phyloP scores from a whole-genome alignment of 2,113 vertebrate species.

The Epinephelus lanceolatus region DNA sequence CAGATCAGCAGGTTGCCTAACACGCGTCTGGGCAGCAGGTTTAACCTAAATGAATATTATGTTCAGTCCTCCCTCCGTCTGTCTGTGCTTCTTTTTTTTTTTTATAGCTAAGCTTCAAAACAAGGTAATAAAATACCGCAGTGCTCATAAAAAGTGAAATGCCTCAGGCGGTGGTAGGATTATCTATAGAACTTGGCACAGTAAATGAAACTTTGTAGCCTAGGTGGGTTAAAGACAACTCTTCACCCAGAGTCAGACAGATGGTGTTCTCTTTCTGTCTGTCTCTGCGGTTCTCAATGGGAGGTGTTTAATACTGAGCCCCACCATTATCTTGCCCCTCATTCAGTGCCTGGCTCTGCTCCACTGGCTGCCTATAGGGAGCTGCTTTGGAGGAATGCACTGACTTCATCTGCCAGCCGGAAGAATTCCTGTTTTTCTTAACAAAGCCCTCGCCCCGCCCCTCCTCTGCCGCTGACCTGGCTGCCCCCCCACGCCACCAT shows the following conservation, averaged over 20 bases:
- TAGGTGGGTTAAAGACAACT: conserved; percentile 66
- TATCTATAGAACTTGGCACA: conserved; percentile 64
- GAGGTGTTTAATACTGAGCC: conserved; percentile 63
- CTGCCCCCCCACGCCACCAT: conserved; percentile 43
- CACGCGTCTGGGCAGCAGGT: conserved; percentile 34
- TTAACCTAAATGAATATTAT: conserved; percentile 61
- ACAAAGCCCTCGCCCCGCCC: conserved; percentile 54
- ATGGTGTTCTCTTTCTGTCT: conserved; percentile 70
- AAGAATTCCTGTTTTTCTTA: conserved; percentile 72
- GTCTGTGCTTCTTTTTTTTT: conserved; percentile 45
- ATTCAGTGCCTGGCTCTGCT: conserved; percentile 76
- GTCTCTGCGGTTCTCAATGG: conserved; percentile 58
- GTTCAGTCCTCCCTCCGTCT: conserved; percentile 5
- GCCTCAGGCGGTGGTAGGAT: conserved; percentile 45
- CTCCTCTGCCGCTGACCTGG: conserved; percentile 50
- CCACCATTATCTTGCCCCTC: conserved; percentile 68
- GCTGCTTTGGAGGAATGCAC: conserved; percentile 79
- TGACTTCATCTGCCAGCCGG: conserved; percentile 79
- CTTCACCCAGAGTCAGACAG: conserved; percentile 65
- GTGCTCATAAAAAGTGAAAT: conserved; percentile 66
- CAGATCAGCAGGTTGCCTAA: conserved; percentile 56
- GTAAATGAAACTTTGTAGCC: conserved; percentile 54
- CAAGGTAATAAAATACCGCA: conserved; percentile 70
- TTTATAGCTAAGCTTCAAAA: conserved; percentile 71
- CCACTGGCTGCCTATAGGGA: conserved; percentile 69